phyloP scores from a whole-genome alignment of 2,113 vertebrate genomes.

The Pollachius pollachius region DNA sequence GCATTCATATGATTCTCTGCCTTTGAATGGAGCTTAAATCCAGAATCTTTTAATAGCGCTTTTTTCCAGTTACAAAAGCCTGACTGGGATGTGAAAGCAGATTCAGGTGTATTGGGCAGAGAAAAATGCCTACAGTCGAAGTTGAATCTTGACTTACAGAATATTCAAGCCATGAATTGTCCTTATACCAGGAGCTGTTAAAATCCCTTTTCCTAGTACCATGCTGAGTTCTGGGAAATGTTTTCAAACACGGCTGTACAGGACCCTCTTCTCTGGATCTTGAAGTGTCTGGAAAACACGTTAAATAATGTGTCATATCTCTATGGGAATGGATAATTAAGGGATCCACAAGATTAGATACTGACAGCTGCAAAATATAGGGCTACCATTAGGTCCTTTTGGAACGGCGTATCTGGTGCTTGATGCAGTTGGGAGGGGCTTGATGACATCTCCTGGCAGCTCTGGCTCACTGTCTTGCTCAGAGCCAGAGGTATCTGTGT shows the following conservation, averaged over 20 bases:
- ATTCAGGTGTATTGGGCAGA: too few species aligned
- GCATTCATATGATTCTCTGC: background rate
- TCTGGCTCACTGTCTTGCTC: too few species aligned
- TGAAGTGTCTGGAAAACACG: too few species aligned
- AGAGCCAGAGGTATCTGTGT: background rate
- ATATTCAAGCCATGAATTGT: too few species aligned
- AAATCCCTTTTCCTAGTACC: conserved; percentile 15
- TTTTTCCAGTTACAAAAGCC: too few species aligned
- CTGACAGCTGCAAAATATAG: too few species aligned
- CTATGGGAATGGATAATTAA: conserved; percentile 7
- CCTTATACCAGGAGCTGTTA: conserved; percentile 17
- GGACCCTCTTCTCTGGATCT: too few species aligned
- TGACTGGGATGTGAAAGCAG: too few species aligned
- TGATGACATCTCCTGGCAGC: conserved; percentile 17
- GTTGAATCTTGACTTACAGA: too few species aligned
- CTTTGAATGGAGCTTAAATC: conserved; percentile 16
- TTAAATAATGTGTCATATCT: background rate
- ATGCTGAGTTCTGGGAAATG: conserved; percentile 13
- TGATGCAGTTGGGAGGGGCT: conserved; percentile 19
- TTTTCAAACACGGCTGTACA: conserved; percentile 18
- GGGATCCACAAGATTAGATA: background rate
- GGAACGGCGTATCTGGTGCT: conserved; percentile 25
- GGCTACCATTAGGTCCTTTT: conserved; percentile 31
- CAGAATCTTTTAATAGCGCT: too few species aligned
- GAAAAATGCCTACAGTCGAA: too few species aligned